Evolutionary conservation across 2,113 vertebrate species (phyloP).

Genomic region (Fregetta grallaria): DNA sequence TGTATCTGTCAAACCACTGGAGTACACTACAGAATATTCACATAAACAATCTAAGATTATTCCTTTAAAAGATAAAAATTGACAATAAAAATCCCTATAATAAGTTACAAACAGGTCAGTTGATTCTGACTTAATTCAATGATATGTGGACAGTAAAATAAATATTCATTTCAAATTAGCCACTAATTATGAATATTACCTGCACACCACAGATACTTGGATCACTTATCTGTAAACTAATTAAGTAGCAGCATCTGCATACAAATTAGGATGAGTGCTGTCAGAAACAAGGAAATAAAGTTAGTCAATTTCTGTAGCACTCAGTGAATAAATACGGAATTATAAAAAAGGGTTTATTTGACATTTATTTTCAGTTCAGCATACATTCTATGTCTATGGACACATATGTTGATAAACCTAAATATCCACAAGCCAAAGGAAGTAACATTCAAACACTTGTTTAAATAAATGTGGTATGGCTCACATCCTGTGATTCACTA

Average conservation of each 20-base stretch:
- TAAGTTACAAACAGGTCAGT: not conserved
- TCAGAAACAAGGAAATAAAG: not conserved
- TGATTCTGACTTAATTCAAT: not conserved
- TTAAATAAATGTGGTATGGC: not conserved
- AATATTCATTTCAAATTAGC: slow-evolving; percentile 39
- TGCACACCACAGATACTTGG: not conserved
- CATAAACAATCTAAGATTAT: not conserved
- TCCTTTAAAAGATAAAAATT: not conserved
- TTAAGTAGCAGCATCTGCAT: slow-evolving; percentile 1
- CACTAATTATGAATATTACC: slow-evolving; percentile 30
- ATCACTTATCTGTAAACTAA: slow-evolving; percentile 26
- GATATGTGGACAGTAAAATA: not conserved
- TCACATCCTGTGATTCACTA: not conserved
- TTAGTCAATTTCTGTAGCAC: not conserved
- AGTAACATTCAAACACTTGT: not conserved
- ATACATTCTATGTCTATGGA: not conserved
- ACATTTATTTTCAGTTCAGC: not conserved
- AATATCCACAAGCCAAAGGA: not conserved
- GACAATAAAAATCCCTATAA: not conserved
- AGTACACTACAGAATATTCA: not conserved
- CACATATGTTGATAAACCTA: not conserved
- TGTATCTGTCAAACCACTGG: not conserved
- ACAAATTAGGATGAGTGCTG: not conserved
- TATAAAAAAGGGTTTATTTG: not conserved
- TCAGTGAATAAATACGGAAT: not conserved